phyloP scores from a whole-genome alignment of 2,888 invertebrate species.

The Caenorhabditis plicata region DNA sequence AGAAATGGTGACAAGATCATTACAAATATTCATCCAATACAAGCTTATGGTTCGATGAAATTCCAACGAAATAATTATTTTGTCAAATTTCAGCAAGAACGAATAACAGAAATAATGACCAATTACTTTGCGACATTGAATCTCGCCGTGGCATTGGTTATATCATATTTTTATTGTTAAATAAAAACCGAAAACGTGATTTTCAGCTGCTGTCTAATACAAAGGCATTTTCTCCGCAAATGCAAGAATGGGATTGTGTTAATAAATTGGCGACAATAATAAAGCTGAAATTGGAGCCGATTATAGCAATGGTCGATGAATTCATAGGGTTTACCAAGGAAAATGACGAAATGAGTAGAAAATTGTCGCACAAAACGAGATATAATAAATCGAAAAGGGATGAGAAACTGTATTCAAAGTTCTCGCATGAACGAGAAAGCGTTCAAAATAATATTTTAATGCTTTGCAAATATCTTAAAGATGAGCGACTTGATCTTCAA shows the following conservation, averaged over 20 bases:
- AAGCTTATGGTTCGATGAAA: slow-evolving; percentile 13
- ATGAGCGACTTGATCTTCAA: slow-evolving; percentile 33
- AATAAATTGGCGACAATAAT: slow-evolving; percentile 13
- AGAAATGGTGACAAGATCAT: slow-evolving; percentile 16
- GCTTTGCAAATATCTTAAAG: slow-evolving; percentile 26
- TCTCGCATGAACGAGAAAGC: slow-evolving; percentile 23
- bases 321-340: slow-evolving; percentile 30
- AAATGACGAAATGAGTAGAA: slow-evolving; percentile 33
- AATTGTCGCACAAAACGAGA: slow-evolving; percentile 25
- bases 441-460: slow-evolving; percentile 27
- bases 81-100: slow-evolving; percentile 16
- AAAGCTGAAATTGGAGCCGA: slow-evolving; percentile 15
- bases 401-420: slow-evolving; percentile 24
- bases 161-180: background rate
- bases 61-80: too few species aligned
- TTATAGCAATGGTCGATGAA: slow-evolving; percentile 29
- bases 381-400: slow-evolving; percentile 26
- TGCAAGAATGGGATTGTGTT: slow-evolving; percentile 19
- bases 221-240: slow-evolving; percentile 11
- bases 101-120: slow-evolving; percentile 23
- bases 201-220: slow-evolving; percentile 20
- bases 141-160: slow-evolving; percentile 18
- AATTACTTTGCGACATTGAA: slow-evolving; percentile 23
- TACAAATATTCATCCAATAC: slow-evolving; percentile 29
- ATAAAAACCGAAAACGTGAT: background rate